Evolutionary conservation across 2,888 invertebrate species (phyloP), one percentile per base, ranked within the genome.

Genomic region (Euclidia mi): DNA sequence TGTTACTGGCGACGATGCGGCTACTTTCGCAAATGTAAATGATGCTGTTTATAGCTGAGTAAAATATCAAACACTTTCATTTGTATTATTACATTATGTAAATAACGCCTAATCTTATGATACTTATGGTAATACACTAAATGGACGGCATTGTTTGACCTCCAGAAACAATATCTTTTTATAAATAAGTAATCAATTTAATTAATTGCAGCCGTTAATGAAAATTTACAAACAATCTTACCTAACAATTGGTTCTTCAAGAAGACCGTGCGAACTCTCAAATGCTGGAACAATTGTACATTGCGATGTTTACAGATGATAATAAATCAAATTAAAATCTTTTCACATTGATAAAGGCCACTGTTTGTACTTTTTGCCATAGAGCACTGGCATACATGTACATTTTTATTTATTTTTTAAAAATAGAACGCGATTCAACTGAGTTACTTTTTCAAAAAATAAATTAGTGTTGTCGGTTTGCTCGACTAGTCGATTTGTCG

Each of bases 261-360:
- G 78, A 66, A 53, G 59, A 76, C 58, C 80, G 83, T 85, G 84
- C 65, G 82, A 89, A 80, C 68, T 78, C 64, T 88, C 73, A 86
- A 82, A 78, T 69, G 57, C 69, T 67, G 70, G 60, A 82, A 86
- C 85, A 84, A 84, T 69, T 34, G 53, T 78, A 71, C 88, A 87
- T 87, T 66, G 74, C 75, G 56, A 72, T 76, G 67, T 71, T 67
- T 77, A 75, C 76, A 57, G 17, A 38, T 56, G 65, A 52, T 65
- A 66, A 57, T 62, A 73, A 71, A 69, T 76, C 63, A 78, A 79
- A 78, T 69, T 66, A 73, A 68, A 71, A 76, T 75, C 55, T 57
- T 62, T 65, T 68, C 73, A 77, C 76, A 73, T 71, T 58, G 49
- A 67, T 66, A 52, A 63, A 76, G 61, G 66, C 41, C 68, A 75